These are phyloP conservation scores for Nannoperca australis DNA, from an alignment of 2,797 vertebrate genomes.

Conservation along the genomic window DNA sequence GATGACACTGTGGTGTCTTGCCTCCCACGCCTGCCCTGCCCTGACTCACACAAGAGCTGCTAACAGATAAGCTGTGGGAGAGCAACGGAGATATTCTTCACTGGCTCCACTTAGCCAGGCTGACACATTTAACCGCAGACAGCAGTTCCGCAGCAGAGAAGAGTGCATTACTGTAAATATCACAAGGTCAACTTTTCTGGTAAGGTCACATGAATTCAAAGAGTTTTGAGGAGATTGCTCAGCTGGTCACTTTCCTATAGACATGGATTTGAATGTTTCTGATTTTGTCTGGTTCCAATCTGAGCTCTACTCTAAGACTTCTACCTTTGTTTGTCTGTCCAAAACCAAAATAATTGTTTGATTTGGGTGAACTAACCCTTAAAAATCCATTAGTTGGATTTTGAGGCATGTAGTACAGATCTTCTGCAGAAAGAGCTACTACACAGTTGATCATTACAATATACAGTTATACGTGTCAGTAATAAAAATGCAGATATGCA, in stretches of 20 bases:
- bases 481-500: not conserved
- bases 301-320: not conserved
- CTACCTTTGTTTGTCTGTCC: not conserved
- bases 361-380: not conserved
- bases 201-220: constrained; percentile 25
- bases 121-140: constrained; percentile 53
- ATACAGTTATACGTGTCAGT: not conserved
- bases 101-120: constrained; percentile 43
- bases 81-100: constrained; percentile 46
- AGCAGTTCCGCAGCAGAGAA: constrained; percentile 23
- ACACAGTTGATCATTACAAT: not conserved
- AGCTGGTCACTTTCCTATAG: constrained; percentile 5
- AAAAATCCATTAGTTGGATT: not conserved
- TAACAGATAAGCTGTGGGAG: constrained; percentile 74
- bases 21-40: constrained; percentile 68
- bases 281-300: not conserved
- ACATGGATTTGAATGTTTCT: not conserved
- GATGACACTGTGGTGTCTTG: constrained; percentile 72
- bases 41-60: constrained; percentile 71
- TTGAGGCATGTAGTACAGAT: not conserved
- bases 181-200: constrained; percentile 44
- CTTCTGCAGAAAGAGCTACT: not conserved
- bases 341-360: not conserved
- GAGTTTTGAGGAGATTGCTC: constrained; percentile 17
- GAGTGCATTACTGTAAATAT: constrained; percentile 56